Evolutionary conservation across 1,140 invertebrate species (phyloP).

Genomic region (Littorina saxatilis): DNA sequence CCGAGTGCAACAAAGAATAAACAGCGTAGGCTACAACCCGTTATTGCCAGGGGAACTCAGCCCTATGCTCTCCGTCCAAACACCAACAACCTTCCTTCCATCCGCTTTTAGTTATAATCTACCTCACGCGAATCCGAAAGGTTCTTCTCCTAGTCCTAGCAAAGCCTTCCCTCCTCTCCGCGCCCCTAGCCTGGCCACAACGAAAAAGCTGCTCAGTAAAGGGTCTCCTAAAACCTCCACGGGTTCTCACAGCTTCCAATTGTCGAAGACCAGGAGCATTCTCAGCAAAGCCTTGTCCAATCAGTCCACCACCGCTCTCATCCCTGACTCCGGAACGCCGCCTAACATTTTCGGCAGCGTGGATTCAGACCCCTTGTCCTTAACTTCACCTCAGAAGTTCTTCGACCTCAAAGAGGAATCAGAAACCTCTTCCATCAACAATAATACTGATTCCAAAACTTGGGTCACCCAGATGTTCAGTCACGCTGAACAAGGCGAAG

Average conservation of each 20-base stretch:
- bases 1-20: background rate
- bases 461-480: background rate
- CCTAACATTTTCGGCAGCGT: background rate
- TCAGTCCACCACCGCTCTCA: background rate
- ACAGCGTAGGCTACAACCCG: slow-evolving; percentile 2
- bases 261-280: background rate
- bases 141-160: background rate
- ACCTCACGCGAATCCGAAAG: background rate
- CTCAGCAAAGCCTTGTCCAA: background rate
- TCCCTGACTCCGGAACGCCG: background rate
- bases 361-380: background rate
- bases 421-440: background rate
- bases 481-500: background rate
- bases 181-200: background rate
- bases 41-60: background rate
- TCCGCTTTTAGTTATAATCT: background rate
- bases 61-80: background rate
- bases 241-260: background rate
- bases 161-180: background rate
- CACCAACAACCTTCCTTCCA: background rate
- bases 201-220: background rate
- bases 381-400: background rate
- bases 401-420: background rate
- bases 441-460: background rate
- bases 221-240: background rate